These are phyloP conservation scores for Hyles lineata DNA, from an alignment of 2,888 invertebrate species.

Conservation along the genomic window DNA sequence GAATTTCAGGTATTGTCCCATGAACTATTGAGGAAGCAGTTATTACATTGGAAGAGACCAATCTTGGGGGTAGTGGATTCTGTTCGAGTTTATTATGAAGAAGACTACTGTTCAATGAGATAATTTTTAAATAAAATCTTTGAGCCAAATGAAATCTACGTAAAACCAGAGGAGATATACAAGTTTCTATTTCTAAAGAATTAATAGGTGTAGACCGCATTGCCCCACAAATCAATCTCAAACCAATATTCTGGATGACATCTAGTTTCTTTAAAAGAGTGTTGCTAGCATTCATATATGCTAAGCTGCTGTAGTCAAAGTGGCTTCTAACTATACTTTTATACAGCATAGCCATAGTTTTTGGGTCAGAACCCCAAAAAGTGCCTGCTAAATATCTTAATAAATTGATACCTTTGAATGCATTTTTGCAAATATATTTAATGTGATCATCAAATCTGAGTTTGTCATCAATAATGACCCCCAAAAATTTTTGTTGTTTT, in stretches of 20 bases:
- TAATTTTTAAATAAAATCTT: conserved; percentile 8
- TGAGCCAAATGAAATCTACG: conserved; percentile 8
- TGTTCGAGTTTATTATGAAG: neutral
- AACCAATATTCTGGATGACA: conserved; percentile 28
- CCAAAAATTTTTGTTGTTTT: neutral
- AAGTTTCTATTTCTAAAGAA: conserved; percentile 30
- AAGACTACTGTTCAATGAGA: neutral
- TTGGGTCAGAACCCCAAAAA: neutral
- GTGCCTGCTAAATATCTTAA: no score
- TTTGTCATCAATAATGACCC: neutral
- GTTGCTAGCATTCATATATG: conserved; percentile 20
- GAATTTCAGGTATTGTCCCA: conserved; percentile 6
- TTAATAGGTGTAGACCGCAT: conserved; percentile 33
- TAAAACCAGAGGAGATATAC: neutral
- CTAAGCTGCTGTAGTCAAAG: neutral
- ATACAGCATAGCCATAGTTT: neutral
- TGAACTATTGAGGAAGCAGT: conserved; percentile 2
- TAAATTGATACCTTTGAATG: no score
- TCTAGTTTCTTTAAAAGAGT: conserved; percentile 29
- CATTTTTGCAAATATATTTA: no score
- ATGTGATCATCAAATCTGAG: neutral
- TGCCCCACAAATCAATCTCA: conserved; percentile 31
- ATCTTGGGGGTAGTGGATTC: neutral
- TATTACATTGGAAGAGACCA: neutral
- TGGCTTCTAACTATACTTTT: neutral